A percentile compares a stretch with the other conserved stretches of the same genome.
These are phyloP conservation scores for Xiphydria camelus DNA, from an alignment of 2,888 invertebrate species.

Conservation along the genomic window DNA sequence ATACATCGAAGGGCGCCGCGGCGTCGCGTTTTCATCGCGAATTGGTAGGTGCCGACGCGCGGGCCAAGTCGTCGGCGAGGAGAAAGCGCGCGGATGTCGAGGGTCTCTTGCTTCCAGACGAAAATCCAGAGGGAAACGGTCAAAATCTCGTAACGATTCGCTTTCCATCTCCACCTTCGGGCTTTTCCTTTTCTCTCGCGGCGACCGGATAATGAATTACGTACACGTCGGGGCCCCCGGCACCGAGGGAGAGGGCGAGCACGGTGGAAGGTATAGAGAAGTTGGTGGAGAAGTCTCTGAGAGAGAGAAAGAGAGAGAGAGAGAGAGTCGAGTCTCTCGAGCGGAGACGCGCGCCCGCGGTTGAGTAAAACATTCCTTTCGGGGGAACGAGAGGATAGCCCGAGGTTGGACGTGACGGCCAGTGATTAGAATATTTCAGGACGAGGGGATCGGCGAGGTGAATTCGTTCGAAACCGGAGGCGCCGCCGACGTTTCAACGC, in stretches of 20 bases:
- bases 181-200: not conserved
- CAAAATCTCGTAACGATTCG: conserved; percentile 1
- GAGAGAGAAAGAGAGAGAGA: conserved; percentile 4
- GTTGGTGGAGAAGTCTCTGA: conserved; percentile 1
- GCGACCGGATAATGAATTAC: conserved; percentile 1
- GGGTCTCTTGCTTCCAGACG: conserved; percentile 1
- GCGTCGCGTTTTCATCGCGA: too few relatives aligned
- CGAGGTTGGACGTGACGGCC: conserved; percentile 8
- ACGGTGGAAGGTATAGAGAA: not conserved
- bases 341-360: too few relatives aligned
- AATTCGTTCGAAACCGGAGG: conserved; percentile 23
- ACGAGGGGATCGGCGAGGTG: conserved; percentile 3
- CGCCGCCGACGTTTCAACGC: conserved; percentile 26
- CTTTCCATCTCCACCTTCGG: not conserved
- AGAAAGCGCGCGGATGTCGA: too few relatives aligned
- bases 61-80: not conserved
- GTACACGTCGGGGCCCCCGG: not conserved
- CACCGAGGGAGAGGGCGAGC: not conserved
- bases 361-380: conserved; percentile 24
- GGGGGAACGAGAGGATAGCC: conserved; percentile 33
- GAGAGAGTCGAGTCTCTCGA: too few relatives aligned
- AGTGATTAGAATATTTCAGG: conserved; percentile 27
- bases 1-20: too few relatives aligned
- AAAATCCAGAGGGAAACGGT: not conserved
- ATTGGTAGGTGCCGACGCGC: not conserved